These are phyloP conservation scores for human DNA, from an alignment of 2,113 vertebrate genomes.

Conservation along the genomic window DNA sequence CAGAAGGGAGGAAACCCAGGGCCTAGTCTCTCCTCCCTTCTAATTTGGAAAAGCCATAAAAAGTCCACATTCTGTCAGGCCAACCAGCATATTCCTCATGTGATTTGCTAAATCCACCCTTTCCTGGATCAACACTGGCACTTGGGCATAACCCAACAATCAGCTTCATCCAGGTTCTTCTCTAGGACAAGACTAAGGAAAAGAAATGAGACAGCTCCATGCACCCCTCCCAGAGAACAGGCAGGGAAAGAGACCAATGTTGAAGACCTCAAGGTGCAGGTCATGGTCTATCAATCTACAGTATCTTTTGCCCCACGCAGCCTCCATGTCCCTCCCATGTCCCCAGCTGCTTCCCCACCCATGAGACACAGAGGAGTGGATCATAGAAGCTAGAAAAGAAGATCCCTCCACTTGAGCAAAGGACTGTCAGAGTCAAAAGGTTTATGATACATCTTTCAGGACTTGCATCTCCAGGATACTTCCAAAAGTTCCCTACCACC, in stretches of 20 bases:
- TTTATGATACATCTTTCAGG: not conserved
- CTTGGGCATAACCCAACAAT: not conserved
- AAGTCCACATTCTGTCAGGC: not conserved
- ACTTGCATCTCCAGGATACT: not conserved
- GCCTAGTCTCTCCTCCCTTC: not conserved
- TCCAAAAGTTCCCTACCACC: not conserved
- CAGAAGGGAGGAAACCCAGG: not conserved
- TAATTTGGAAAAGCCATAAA: not conserved
- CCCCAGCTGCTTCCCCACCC: not conserved
- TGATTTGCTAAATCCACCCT: not conserved
- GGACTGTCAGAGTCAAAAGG: not conserved
- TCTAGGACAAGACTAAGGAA: not conserved
- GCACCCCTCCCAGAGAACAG: not conserved
- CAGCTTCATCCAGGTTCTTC: not conserved
- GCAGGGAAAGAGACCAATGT: not conserved
- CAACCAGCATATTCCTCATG: not conserved
- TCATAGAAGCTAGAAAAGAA: not conserved
- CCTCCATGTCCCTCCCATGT: too few relatives aligned
- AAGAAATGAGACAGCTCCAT: not conserved
- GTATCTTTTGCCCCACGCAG: not conserved
- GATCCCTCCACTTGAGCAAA: not conserved
- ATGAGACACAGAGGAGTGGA: not conserved
- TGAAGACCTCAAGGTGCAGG: not conserved
- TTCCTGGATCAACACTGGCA: not conserved
- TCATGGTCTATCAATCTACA: fast-evolving